Evolutionary conservation across 2,888 invertebrate species (phyloP), one percentile per base, ranked within the genome.

Genomic region (Zaprionus bogoriensis): DNA sequence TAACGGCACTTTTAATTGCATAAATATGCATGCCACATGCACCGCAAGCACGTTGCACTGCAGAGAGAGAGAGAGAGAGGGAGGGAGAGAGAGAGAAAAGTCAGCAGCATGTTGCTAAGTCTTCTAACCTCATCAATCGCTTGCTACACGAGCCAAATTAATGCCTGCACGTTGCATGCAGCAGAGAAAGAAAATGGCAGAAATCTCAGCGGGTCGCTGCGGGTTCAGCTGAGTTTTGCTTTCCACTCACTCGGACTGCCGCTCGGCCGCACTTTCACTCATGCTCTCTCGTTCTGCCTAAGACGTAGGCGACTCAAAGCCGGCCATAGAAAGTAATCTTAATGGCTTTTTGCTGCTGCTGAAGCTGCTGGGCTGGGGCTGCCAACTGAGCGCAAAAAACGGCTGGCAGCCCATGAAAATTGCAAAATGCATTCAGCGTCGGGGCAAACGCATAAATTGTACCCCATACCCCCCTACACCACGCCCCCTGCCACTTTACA

Each of bases 291-390:
- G 4, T 41, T 45, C 52, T 20, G 20, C 4, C 32, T 17, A 38
- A 55, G 47, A 51, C 30, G 42, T 42, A 41, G 47, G 44, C 53
- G 51, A 63, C 63, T 71, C 62, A 80, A 83, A 80, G 77, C 77
- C 67, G 66, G 67, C 67, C 69, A 71, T 77, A 80, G 85, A 75
- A 87, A 87, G 82, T 84, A 86, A 87, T 87, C 85, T 87, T 87
- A 87, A 87, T 85, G 85, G 81, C 59, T 74, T 77, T 69, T 86
- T 83, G 74, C 67, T 67, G 84, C 69, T 52, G 58, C 74, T 80
- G 61, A 74, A 74, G 73, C 67, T 68, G 76, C 73, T 61, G 59
- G 27, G 60, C 46, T 30, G 46, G 44, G 64, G 55, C 48, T 14
- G 60, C 46, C 45, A 36, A 61, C n/a, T n/a, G 50, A 45, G 48